Percentiles rank a stretch among this genome's conserved stretches.
Conservation (phyloP, 2,888 invertebrate species). For the Drepana falcataria region DNA sequence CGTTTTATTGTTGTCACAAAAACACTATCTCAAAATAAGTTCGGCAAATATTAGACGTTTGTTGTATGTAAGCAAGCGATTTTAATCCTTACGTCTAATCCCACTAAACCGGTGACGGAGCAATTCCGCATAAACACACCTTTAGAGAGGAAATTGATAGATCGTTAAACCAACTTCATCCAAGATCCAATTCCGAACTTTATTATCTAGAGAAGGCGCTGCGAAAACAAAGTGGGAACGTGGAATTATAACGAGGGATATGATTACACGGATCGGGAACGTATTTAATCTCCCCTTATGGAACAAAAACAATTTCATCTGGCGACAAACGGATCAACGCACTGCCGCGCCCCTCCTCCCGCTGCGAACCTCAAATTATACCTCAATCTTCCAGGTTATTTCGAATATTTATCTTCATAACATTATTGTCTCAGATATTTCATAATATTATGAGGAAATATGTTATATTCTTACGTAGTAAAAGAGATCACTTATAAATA, state of each 20-base stretch:
- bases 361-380: conserved; percentile 17
- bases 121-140: not conserved
- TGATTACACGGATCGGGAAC: conserved; percentile 11
- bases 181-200: not conserved
- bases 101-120: not conserved
- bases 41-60: no score
- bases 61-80: no score
- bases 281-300: conserved; percentile 22
- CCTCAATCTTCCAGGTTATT: conserved; percentile 28
- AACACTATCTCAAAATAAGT: no score
- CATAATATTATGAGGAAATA: no score
- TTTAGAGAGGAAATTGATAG: not conserved
- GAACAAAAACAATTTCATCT: conserved; percentile 34
- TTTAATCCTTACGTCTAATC: not conserved
- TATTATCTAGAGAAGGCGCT: not conserved
- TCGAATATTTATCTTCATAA: conserved; percentile 12
- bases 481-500: no score
- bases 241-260: conserved; percentile 12
- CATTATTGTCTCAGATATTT: no score
- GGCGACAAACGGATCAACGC: conserved; percentile 26
- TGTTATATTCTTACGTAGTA: no score
- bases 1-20: no score
- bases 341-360: conserved; percentile 21
- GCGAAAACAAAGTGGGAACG: conserved; percentile 12
- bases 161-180: not conserved